Evolutionary conservation across 2,113 vertebrate genomes (phyloP), one percentile per base, ranked within the genome.

Genomic region (Drymodes brunneopygia): DNA sequence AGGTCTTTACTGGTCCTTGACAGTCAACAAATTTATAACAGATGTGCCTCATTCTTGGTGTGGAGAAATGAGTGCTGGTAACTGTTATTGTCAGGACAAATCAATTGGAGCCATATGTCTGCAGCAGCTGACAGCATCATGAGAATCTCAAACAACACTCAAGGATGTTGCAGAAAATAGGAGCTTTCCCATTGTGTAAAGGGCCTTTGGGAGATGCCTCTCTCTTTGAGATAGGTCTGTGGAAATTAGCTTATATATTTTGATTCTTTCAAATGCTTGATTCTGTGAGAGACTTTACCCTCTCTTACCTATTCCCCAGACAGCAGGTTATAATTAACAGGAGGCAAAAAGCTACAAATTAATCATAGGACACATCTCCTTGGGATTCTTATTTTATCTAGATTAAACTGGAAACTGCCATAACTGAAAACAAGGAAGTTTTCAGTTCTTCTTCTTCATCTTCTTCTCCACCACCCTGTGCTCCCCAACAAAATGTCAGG

Each of bases 21-120:
- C 98, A 97, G 98, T 98, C 98, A 98, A 53, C 58, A 96, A 96
- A 95, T 97, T 96, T 95, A 86, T 97, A 98, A 97, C 98, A 98
- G 98, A 98, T 98, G 98, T 97, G 97, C 92, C 97, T 97, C 97
- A 93, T 96, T 97, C 97, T 91, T 96, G 97, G 95, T 73, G 95
- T 86, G 92, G 92, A 97, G 97, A 97, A 94, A 95, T 95, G 97
- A 95, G 92, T 75, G 97, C 97, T 97, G 95, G 96, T 97, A 94
- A 96, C 89, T 83, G 92, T 95, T 90, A 89, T 86, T 91, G 94
- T 88, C 96, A 96, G 96, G 95, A 88, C 86, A 77, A 96, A 97
- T 96, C 98, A 97, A 98, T 97, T 97, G 97, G 86, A 95, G 93
- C 69, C 42, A 95, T 86, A 93, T 81, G 83, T 95, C 96, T 94